Evolutionary conservation across 1,140 invertebrate species (phyloP).

Genomic region (Zaprionus ghesquierei): DNA sequence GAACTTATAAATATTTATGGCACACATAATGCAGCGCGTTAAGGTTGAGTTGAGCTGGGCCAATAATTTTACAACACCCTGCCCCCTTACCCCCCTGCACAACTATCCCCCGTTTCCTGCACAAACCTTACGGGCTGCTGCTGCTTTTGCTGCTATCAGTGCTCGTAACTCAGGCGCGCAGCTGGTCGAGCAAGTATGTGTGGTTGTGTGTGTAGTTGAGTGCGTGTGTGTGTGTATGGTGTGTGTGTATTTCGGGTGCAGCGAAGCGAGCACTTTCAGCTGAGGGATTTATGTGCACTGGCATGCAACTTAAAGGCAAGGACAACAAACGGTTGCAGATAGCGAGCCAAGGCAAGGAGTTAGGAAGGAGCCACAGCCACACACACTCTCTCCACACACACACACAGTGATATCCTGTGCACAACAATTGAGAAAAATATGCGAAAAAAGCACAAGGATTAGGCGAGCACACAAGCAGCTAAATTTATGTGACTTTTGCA

Average conservation of each 20-base stretch:
- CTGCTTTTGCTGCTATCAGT: constrained; percentile 33
- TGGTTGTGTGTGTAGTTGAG: constrained; percentile 7
- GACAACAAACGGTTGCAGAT: constrained; percentile 66
- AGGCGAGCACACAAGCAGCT: constrained; percentile 43
- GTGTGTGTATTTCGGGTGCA: constrained; percentile 64
- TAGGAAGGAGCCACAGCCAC: constrained; percentile 9
- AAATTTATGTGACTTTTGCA: constrained; percentile 79
- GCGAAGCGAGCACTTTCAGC: constrained; percentile 67
- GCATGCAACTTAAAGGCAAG: constrained; percentile 78
- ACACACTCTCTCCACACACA: not conserved
- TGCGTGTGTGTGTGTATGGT: constrained; percentile 41
- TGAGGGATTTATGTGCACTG: constrained; percentile 79
- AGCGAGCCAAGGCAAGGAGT: constrained; percentile 17
- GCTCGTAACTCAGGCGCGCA: constrained; percentile 38
- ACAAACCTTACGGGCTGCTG: not conserved
- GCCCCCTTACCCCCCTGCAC: not conserved
- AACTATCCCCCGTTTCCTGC: not conserved
- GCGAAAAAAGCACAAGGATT: constrained; percentile 64
- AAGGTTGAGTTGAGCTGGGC: constrained; percentile 60
- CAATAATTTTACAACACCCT: constrained; percentile 60
- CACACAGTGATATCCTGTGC: constrained; percentile 13
- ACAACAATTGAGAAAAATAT: constrained; percentile 76
- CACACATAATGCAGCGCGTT: constrained; percentile 71
- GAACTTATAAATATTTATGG: constrained; percentile 78
- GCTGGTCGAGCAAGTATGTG: constrained; percentile 21